Percentiles rank a stretch among this genome's conserved stretches.
These are phyloP conservation scores for Philereme transversata DNA, from an alignment of 2,888 invertebrate species.

Conservation along the genomic window DNA sequence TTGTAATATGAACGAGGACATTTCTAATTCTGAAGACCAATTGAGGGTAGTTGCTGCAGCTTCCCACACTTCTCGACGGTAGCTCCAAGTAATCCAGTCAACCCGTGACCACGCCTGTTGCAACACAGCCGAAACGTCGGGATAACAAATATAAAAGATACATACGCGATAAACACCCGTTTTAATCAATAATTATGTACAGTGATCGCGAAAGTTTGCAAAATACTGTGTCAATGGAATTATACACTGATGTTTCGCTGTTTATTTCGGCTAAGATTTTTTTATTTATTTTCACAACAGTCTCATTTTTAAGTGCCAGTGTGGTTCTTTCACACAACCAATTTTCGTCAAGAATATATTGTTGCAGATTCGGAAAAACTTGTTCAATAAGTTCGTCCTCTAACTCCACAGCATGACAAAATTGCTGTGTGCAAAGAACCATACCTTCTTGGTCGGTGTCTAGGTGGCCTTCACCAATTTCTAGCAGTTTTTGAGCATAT, in stretches of 20 bases:
- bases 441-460: not conserved
- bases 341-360: not conserved
- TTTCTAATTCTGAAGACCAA: too few species aligned
- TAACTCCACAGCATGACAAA: not conserved
- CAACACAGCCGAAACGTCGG: too few species aligned
- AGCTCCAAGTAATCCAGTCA: too few species aligned
- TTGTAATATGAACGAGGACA: too few species aligned
- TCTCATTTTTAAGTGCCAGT: not conserved
- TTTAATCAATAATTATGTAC: too few species aligned
- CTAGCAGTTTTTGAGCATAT: not conserved
- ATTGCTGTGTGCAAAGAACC: not conserved
- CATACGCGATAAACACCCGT: too few species aligned
- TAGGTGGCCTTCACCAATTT: not conserved
- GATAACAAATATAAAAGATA: too few species aligned
- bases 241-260: conserved; percentile 27
- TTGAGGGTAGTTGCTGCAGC: too few species aligned
- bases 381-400: not conserved
- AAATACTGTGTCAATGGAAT: conserved; percentile 41
- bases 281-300: conserved; percentile 27
- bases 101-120: too few species aligned
- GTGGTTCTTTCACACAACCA: not conserved
- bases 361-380: not conserved
- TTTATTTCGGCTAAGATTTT: conserved; percentile 36
- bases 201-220: too few species aligned
- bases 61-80: too few species aligned